These are phyloP conservation scores for Napeogenes inachia DNA, from an alignment of 2,888 invertebrate species.

Conservation along the genomic window DNA sequence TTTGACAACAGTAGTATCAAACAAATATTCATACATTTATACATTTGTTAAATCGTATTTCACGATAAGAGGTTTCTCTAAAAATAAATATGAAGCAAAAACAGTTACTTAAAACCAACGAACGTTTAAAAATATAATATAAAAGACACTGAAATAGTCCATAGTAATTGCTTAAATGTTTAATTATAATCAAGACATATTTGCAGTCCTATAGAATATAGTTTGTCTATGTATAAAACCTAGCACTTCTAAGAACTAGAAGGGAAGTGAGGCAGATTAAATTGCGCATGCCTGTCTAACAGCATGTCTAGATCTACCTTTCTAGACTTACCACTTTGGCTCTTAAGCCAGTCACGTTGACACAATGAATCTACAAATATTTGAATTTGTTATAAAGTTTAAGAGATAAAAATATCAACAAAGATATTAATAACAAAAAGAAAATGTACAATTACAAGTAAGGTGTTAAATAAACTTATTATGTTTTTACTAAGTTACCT, in stretches of 20 bases:
- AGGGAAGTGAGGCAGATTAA: conserved; percentile 46
- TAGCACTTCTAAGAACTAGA: conserved; percentile 38
- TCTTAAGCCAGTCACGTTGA: conserved; percentile 75
- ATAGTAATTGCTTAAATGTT: no score
- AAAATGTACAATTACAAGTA: background rate
- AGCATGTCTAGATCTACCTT: conserved; percentile 67
- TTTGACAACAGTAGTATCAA: no score
- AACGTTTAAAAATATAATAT: no score
- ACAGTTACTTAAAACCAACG: no score
- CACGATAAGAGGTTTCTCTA: no score
- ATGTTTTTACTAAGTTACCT: conserved; percentile 53
- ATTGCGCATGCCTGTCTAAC: conserved; percentile 65
- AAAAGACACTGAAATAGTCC: no score
- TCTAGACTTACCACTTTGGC: conserved; percentile 76
- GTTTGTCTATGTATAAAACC: background rate
- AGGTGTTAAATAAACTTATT: background rate
- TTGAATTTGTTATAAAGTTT: conserved; percentile 26
- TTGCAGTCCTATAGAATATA: no score
- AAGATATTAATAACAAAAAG: conserved; percentile 11
- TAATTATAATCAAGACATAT: no score
- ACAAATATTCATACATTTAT: no score
- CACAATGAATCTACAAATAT: conserved; percentile 76
- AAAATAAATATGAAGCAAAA: no score
- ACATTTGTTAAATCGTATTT: no score
- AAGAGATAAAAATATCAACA: background rate